Base-by-base conservation (phyloP, 1,140 invertebrate species). In the Solenopsis invicta region DNA sequence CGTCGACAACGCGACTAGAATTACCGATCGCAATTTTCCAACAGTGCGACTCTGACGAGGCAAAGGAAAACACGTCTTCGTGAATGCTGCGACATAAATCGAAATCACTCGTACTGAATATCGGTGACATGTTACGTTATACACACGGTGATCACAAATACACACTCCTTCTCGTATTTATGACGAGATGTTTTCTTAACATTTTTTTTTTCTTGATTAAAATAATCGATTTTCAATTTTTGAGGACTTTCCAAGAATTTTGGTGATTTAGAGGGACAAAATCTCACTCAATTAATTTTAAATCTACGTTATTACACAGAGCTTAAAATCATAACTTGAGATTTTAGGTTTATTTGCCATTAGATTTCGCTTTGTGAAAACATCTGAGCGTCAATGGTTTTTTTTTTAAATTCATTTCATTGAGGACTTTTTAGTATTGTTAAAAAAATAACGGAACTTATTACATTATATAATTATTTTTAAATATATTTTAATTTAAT, bases 21-120 rank as follows among this genome's bases (percentile, higher is more conserved):
- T 85, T 85, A 85, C 59, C 72, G 45, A 62, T 85, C 59, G 34
- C 59, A 77, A 64, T 85, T 85, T 77, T 85, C 56, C 72, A n/a
- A 52, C 45, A n/a, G 48, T 37, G 8, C 56, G 56, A 16, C 48
- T 24, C 45, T 85, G 29, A 29, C 82, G 48, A 85, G 16, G 82
- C 72, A 77, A 85, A 85, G 45, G 34, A 56, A 50, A 41, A 76
- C 74, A 85, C 45, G 61, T 85, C 34, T 56, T 85, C 71, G 24
- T 34, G 78, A 82, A 29, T 45, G 56, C 2, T 21, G 52, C 54
- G 21, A 62, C 59, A 21, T 85, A 77, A 77, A 85, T 75, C 59
- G 59, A 76, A 85, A 77, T 85, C n/a, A 24, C 29, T 76, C 72
- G 56, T 50, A n/a, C 8, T 29, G 71, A 50, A 64, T 82, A 82